Evolutionary conservation across 2,113 vertebrate genomes (phyloP), one percentile per base, ranked within the genome.

Genomic region (Uria aalge): DNA sequence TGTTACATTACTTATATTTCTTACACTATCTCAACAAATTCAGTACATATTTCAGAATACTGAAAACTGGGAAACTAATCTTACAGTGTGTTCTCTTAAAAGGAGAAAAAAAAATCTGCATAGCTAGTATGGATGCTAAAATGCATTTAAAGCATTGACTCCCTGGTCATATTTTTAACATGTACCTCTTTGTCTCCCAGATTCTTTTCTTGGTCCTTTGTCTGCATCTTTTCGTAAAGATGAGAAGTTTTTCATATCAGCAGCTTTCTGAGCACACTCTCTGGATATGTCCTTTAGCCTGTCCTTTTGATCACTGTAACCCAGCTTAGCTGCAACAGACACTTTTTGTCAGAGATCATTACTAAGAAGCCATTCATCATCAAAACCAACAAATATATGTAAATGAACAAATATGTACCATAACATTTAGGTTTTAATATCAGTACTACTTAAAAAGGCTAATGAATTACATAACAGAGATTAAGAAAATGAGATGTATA

Each of bases 191-290:
- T 97, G 95, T 67, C 96, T 98, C 41, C 97, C 96, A 56, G 95
- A 47, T n/a, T 99, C 99, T 92, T 95, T 99, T 63, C 95, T 98
- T 30, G 97, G 98, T 55, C 96, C 97, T 95, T 97, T 98, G 40
- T 99, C 99, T 3, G 75, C 86, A 72, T 99, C 99, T 95, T 97
- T 99, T 76, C 98, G 98, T 68, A 98, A 90, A 38, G 98, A 96
- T 19, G 97, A 97, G 69, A 98, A 96, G 93, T 81, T 98, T 94
- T 97, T 99, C 94, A 98, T 95, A 75, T 99, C 98, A 68, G 96
- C 97, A 41, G 98, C 99, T 97, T 97, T 99, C 86, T 99, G 98
- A 80, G 99, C 99, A 76, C 98, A 99, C 94, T 99, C 99, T 95
- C 98, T 98, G 85, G 99, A 99, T 91, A 99, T 95, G 15, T 99